Evolutionary conservation across 2,113 vertebrate species (phyloP), one percentile per base, ranked within the genome.

Genomic region (Megaceryle torquata): DNA sequence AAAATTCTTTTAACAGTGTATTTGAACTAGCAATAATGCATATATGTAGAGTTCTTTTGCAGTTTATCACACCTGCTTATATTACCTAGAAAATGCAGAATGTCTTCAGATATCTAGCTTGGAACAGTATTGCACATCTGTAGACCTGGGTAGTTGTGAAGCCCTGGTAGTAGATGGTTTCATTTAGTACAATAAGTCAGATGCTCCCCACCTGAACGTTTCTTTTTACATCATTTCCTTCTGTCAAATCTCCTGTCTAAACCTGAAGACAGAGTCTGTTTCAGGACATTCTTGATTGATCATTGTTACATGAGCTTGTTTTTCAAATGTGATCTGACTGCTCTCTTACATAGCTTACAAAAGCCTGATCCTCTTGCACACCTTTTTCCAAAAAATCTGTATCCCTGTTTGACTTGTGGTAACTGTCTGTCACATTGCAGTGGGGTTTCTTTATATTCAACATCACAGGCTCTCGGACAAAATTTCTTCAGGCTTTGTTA

Each of bases 311-410:
- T 77, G 39, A 14, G 10, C 20, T 21, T 59, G 15, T 61, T 69
- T 76, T 56, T 19, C 7, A 39, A 13, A 68, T 10, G 13, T 60
- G 14, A 41, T 86, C 19, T 6, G 41, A 1, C 11, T 69, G 31
- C 10, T 4, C 57, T 48, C 7, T 17, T 75, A 9, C 41, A n/a
- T 26, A 44, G 5, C 19, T 65, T 64, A 16, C 0, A 1, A 65
- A 87, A 81, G 33, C 37, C 13, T 51, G 6, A 35, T 61, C 7
- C 12, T 89, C 11, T 67, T 72, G 7, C 13, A 20, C 2, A 13
- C 1, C 3, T 26, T 50, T 20, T 44, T 4, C 0, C 15, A 33
- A 39, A 37, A 77, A 26, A 37, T 22, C 4, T 13, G 1, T 35
- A 3, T 51, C 70, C 11, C 5, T 6, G 1, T 74, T 78, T 78